Evolutionary conservation across 2,888 invertebrate species (phyloP).

Genomic region (Dicycla oo): DNA sequence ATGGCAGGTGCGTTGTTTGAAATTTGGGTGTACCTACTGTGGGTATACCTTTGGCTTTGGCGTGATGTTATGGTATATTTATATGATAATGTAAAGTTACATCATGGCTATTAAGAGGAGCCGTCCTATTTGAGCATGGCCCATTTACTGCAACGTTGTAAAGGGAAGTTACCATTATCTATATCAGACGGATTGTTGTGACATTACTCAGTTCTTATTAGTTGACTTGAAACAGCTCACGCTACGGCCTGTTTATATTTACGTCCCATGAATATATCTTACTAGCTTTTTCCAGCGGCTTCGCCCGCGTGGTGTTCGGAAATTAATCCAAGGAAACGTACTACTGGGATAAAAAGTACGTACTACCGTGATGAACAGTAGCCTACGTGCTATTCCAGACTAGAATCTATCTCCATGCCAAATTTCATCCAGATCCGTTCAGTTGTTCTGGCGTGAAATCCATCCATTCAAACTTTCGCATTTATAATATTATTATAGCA

Average conservation of each 20-base stretch:
- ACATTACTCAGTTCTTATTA: not conserved
- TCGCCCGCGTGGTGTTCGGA: no score
- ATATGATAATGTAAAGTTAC: not conserved
- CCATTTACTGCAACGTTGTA: slow-evolving; percentile 18
- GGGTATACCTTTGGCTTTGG: not conserved
- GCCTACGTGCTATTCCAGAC: no score
- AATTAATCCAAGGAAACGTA: no score
- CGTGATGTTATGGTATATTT: not conserved
- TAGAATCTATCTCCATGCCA: no score
- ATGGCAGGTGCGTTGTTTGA: not conserved
- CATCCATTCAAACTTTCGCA: no score
- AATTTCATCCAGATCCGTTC: no score
- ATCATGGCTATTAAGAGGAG: not conserved
- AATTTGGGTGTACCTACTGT: not conserved
- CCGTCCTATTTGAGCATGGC: slow-evolving; percentile 12
- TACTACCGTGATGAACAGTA: no score
- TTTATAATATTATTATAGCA: no score
- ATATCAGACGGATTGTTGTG: slow-evolving; percentile 3
- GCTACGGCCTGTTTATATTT: not conserved
- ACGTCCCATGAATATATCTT: no score
- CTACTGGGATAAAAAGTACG: no score
- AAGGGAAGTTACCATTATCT: slow-evolving; percentile 37
- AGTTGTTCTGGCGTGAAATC: no score
- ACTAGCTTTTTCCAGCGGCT: no score
- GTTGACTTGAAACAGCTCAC: not conserved